Percentiles rank a stretch among this genome's conserved stretches.
These are phyloP conservation scores for Arizona elegans DNA, from an alignment of 2,113 vertebrate species.

Conservation along the genomic window DNA sequence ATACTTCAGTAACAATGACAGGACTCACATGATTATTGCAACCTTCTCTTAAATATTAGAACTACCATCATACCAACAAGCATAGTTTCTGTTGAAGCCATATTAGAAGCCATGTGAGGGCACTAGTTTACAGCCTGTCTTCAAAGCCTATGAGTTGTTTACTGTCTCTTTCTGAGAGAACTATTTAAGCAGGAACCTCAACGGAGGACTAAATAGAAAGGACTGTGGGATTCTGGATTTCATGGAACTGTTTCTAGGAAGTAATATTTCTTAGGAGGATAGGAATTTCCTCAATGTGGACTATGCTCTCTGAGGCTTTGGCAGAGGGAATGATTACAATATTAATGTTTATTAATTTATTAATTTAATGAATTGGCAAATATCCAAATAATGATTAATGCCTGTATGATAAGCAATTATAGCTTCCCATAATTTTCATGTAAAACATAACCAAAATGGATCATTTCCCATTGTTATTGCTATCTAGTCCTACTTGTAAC, in stretches of 20 bases:
- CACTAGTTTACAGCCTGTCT: background rate
- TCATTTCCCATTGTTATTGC: background rate
- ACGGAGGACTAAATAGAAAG: background rate
- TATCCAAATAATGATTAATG: background rate
- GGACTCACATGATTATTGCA: background rate
- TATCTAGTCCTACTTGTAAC: background rate
- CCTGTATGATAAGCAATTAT: background rate
- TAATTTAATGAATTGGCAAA: background rate
- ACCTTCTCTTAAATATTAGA: background rate
- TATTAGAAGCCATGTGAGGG: background rate
- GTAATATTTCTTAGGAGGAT: background rate
- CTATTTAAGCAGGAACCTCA: background rate
- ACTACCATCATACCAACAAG: background rate
- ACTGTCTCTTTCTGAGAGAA: background rate
- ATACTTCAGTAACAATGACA: background rate
- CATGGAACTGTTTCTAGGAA: background rate
- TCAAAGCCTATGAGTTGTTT: background rate
- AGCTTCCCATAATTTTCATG: background rate
- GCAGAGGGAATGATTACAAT: background rate
- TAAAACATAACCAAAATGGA: background rate
- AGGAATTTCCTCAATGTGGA: background rate
- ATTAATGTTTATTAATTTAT: background rate
- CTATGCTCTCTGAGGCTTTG: background rate
- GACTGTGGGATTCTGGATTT: background rate
- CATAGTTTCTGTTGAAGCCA: background rate